A percentile compares a stretch with the other conserved stretches of the same genome.
phyloP scores from a whole-genome alignment of 2,797 vertebrate genomes.

The Sternotherus odoratus region DNA sequence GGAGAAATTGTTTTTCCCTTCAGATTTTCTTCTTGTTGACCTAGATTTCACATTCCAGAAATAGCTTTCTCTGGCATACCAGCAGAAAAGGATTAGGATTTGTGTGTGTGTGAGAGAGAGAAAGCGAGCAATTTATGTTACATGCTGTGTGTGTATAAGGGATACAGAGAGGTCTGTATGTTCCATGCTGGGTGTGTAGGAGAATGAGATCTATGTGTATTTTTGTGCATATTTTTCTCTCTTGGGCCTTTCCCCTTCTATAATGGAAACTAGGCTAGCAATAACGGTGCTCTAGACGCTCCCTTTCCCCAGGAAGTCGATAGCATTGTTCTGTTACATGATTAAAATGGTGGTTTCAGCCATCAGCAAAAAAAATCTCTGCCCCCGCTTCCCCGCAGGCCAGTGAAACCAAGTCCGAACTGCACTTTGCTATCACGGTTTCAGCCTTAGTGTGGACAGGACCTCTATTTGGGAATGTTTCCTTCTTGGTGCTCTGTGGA shows the following conservation, averaged over 20 bases:
- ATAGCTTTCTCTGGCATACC: conserved; percentile 79
- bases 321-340: background rate
- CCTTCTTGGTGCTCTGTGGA: background rate
- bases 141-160: background rate
- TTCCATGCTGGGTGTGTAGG: background rate
- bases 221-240: background rate
- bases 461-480: fast-evolving
- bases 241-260: background rate
- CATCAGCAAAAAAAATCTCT: background rate
- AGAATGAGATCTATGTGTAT: background rate
- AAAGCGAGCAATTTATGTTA: background rate
- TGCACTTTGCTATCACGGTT: background rate
- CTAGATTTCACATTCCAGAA: conserved; percentile 82
- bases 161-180: fast-evolving
- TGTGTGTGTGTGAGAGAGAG: background rate
- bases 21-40: conserved; percentile 77
- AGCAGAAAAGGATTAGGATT: conserved; percentile 62
- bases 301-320: background rate
- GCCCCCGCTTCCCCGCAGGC: background rate
- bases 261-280: background rate
- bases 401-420: background rate
- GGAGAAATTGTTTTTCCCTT: conserved; percentile 30
- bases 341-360: fast-evolving
- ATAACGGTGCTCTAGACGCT: fast-evolving
- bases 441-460: background rate